These are phyloP conservation scores for Vicugna pacos DNA, from an alignment of 2,113 vertebrate genomes.

Conservation along the genomic window DNA sequence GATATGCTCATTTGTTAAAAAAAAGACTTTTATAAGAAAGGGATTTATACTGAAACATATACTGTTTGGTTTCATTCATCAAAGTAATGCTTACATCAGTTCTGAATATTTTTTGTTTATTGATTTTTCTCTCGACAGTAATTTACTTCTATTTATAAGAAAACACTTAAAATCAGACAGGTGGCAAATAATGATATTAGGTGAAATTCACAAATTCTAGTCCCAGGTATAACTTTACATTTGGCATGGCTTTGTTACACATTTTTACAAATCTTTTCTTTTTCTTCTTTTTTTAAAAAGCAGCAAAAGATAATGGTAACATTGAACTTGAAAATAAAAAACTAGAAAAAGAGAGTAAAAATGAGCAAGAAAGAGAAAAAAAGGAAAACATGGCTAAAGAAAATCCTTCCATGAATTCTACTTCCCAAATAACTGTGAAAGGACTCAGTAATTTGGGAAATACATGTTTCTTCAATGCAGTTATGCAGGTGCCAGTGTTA, in stretches of 20 bases:
- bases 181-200: not conserved
- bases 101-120: conserved; percentile 18
- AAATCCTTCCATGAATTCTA: conserved; percentile 70
- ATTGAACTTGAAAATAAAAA: conserved; percentile 88
- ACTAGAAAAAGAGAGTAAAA: conserved; percentile 87
- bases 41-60: not conserved
- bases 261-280: conserved; percentile 26
- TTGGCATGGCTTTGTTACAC: not conserved
- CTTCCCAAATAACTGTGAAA: conserved; percentile 88
- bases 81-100: not conserved
- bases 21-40: not conserved
- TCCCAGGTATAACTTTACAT: not conserved
- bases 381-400: conserved; percentile 84
- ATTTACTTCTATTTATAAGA: conserved; percentile 24
- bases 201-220: not conserved
- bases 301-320: conserved; percentile 81
- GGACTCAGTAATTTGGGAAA: conserved; percentile 98
- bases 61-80: conserved; percentile 34
- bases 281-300: conserved; percentile 49
- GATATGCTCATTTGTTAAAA: not conserved
- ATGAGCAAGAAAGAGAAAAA: conserved; percentile 87
- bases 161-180: conserved; percentile 41
- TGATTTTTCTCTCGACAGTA: not conserved
- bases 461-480: conserved; percentile 98
- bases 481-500: conserved; percentile 92